A percentile compares a stretch with the other conserved stretches of the same genome.
Conservation (phyloP, 2,888 invertebrate genomes). For the Steinernema carpocapsae region DNA sequence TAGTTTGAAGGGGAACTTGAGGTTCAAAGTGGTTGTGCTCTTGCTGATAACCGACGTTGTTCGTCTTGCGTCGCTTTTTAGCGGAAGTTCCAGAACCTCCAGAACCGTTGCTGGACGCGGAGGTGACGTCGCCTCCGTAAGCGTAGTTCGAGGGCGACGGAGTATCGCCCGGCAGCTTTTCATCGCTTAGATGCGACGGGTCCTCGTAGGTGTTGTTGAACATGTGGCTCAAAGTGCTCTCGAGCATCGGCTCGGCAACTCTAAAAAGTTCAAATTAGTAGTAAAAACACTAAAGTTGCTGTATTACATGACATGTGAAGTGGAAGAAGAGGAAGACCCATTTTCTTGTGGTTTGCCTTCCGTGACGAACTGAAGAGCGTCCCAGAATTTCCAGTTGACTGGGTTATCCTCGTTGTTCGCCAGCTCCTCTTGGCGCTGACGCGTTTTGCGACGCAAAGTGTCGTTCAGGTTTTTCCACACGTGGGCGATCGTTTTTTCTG, state of each 20-base stretch:
- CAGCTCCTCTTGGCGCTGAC: slow-evolving; percentile 22
- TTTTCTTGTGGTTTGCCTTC: slow-evolving; percentile 27
- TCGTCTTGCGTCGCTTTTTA: neutral
- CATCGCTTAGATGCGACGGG: neutral
- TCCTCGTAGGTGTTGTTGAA: neutral
- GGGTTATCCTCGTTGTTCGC: slow-evolving; percentile 26
- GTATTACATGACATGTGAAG: neutral
- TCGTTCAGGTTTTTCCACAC: slow-evolving; percentile 34
- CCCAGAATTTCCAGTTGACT: slow-evolving; percentile 32
- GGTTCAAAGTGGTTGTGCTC: neutral
- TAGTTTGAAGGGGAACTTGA: neutral
- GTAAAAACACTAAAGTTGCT: neutral
- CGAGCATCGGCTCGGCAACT: neutral
- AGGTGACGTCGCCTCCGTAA: neutral
- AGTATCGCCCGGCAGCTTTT: slow-evolving; percentile 5
- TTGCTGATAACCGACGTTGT: neutral
- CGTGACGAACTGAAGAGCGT: slow-evolving; percentile 21
- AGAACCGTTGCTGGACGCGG: neutral
- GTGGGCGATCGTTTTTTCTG: slow-evolving; percentile 24
- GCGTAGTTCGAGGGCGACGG: slow-evolving; percentile 15
- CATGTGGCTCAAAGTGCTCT: neutral
- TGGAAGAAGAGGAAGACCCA: neutral
- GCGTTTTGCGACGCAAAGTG: slow-evolving; percentile 25
- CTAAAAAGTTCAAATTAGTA: neutral
- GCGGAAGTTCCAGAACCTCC: neutral